A percentile compares a stretch with the other conserved stretches of the same genome.
Evolutionary conservation across 2,113 vertebrate species (phyloP).

Genomic region (Nycticebus coucang): DNA sequence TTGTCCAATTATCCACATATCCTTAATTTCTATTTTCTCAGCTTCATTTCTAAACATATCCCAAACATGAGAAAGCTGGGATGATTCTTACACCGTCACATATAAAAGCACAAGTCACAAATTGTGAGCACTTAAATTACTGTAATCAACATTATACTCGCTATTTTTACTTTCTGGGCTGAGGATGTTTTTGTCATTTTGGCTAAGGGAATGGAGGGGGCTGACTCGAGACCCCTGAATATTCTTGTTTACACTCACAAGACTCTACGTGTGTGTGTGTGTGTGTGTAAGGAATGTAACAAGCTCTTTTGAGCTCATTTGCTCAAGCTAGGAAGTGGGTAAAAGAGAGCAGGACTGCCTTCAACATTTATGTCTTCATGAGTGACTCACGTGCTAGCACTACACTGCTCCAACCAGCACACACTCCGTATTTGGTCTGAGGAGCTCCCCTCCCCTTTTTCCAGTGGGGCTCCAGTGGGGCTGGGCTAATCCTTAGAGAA

Average conservation of each 20-base stretch:
- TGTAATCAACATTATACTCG: not conserved
- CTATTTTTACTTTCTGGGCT: slow-evolving; percentile 28
- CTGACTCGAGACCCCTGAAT: not conserved
- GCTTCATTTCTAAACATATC: not conserved
- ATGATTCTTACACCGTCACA: not conserved
- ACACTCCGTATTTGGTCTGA: too few species aligned
- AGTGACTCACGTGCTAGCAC: rapidly evolving
- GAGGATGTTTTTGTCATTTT: not conserved
- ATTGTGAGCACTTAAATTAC: not conserved
- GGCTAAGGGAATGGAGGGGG: not conserved
- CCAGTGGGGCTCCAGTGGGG: not conserved
- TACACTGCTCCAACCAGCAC: not conserved
- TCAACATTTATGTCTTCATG: not conserved
- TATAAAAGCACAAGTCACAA: not conserved
- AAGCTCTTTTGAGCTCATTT: not conserved
- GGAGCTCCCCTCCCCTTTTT: not conserved
- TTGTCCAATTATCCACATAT: slow-evolving; percentile 19
- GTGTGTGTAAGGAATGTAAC: not conserved
- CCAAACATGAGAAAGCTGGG: not conserved
- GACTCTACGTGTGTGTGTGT: not conserved
- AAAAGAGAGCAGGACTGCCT: not conserved
- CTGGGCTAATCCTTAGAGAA: not conserved
- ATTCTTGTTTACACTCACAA: not conserved
- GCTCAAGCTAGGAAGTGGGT: not conserved
- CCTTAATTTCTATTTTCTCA: slow-evolving; percentile 49